phyloP scores from a whole-genome alignment of 2,888 invertebrate species.

The Odontocolon sp. region DNA sequence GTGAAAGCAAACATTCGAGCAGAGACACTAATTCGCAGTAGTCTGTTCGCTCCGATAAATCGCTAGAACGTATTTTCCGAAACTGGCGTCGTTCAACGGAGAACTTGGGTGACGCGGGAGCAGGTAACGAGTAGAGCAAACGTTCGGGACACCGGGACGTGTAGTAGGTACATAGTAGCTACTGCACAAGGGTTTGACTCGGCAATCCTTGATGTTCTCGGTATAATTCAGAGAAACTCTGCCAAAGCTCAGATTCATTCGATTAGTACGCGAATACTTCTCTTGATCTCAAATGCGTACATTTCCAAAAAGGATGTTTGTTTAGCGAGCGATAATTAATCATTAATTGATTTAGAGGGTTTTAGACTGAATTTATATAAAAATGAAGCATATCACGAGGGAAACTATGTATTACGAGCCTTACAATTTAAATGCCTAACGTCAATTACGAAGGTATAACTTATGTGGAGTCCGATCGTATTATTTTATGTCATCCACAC shows the following conservation, averaged over 20 bases:
- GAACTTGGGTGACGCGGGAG: conserved; percentile 47
- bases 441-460: too few relatives aligned
- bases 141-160: conserved; percentile 62
- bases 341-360: background rate
- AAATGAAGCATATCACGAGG: too few relatives aligned
- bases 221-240: conserved; percentile 43
- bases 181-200: conserved; percentile 37
- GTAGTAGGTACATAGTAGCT: conserved; percentile 49
- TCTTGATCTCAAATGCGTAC: background rate
- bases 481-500: too few relatives aligned
- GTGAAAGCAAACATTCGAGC: conserved; percentile 61
- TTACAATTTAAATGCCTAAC: too few relatives aligned
- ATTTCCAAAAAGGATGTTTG: background rate
- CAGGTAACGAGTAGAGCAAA: conserved; percentile 70
- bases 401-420: conserved; percentile 13
- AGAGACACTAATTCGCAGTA: conserved; percentile 71
- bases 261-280: conserved; percentile 20
- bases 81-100: conserved; percentile 51
- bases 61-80: conserved; percentile 71
- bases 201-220: conserved; percentile 44
- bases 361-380: too few relatives aligned
- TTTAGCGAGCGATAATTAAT: background rate
- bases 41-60: conserved; percentile 72
- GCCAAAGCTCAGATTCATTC: conserved; percentile 41
- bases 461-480: too few relatives aligned